Evolutionary conservation across 2,888 invertebrate genomes (phyloP).

Genomic region (Cryptocheilus praepositus): DNA sequence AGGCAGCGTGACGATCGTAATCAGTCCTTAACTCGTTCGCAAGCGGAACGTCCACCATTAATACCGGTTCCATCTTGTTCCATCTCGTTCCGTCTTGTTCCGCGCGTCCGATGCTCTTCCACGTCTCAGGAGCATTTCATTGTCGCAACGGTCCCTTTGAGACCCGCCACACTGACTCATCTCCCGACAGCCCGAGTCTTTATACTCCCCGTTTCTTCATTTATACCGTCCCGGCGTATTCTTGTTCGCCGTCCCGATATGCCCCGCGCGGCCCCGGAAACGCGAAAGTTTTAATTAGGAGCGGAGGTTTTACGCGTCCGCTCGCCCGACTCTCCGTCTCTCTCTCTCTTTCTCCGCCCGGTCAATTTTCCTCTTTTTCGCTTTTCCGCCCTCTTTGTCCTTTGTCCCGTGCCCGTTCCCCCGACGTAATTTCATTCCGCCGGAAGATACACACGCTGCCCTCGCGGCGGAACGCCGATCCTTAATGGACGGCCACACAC

Average conservation of each 20-base stretch:
- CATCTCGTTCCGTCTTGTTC: background rate
- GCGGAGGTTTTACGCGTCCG: conserved; percentile 24
- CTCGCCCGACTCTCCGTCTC: too few relatives aligned
- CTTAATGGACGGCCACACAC: background rate
- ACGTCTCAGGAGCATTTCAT: background rate
- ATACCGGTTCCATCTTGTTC: background rate
- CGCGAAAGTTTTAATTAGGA: conserved; percentile 52
- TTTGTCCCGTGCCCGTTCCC: conserved; percentile 10
- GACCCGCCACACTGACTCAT: background rate
- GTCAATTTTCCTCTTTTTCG: background rate
- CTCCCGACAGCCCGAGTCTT: background rate
- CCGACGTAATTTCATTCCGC: conserved; percentile 31
- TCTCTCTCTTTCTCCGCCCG: background rate
- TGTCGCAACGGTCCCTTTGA: background rate
- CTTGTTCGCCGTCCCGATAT: conserved; percentile 8
- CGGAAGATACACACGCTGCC: conserved; percentile 4
- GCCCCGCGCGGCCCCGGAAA: conserved; percentile 12
- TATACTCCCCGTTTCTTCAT: background rate
- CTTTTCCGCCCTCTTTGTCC: conserved; percentile 20
- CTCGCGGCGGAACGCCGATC: background rate
- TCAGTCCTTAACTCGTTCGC: conserved; percentile 6
- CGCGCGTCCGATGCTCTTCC: background rate
- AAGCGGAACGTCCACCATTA: background rate
- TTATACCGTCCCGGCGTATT: conserved; percentile 12
- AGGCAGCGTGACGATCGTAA: conserved; percentile 10